phyloP scores from a whole-genome alignment of 1,140 invertebrate genomes.

The Macrobrachium rosenbergii region DNA sequence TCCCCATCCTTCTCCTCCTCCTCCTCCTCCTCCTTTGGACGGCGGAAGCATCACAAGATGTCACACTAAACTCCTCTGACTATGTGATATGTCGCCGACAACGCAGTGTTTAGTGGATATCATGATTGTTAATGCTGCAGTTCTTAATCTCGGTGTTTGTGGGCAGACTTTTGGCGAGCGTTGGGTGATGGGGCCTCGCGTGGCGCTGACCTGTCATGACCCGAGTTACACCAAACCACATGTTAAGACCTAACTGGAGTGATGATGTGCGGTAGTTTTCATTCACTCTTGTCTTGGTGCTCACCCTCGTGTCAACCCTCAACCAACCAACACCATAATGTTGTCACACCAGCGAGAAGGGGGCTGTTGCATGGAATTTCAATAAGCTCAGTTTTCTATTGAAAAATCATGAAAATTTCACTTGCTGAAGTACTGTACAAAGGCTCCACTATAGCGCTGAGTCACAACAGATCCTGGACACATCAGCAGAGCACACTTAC shows the following conservation, averaged over 20 bases:
- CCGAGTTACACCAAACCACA: constrained; percentile 6
- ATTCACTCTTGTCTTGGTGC: constrained; percentile 2
- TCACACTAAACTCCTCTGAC: constrained; percentile 46
- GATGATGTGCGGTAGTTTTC: not conserved
- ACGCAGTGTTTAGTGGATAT: constrained; percentile 53
- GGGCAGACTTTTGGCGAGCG: constrained; percentile 30
- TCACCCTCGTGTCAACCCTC: constrained; percentile 8
- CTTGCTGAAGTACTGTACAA: constrained; percentile 35
- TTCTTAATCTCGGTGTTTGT: constrained; percentile 26
- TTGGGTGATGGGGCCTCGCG: constrained; percentile 45
- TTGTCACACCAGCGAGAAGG: not conserved
- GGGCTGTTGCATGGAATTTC: constrained; percentile 31
- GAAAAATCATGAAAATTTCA: constrained; percentile 4
- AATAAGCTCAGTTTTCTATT: constrained; percentile 34
- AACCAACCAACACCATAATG: not conserved
- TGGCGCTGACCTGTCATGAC: constrained; percentile 39
- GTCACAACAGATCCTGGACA: not conserved
- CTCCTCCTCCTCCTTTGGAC: constrained; percentile 36
- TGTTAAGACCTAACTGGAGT: constrained; percentile 19
- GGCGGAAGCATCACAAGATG: constrained; percentile 44
- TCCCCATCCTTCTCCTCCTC: constrained; percentile 25
- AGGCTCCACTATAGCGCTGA: not conserved
- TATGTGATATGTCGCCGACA: constrained; percentile 53
- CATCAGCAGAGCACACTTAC: not conserved
- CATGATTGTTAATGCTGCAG: constrained; percentile 43